Base-by-base conservation (phyloP, 2,113 vertebrate species). In the Oceanodroma tethys region DNA sequence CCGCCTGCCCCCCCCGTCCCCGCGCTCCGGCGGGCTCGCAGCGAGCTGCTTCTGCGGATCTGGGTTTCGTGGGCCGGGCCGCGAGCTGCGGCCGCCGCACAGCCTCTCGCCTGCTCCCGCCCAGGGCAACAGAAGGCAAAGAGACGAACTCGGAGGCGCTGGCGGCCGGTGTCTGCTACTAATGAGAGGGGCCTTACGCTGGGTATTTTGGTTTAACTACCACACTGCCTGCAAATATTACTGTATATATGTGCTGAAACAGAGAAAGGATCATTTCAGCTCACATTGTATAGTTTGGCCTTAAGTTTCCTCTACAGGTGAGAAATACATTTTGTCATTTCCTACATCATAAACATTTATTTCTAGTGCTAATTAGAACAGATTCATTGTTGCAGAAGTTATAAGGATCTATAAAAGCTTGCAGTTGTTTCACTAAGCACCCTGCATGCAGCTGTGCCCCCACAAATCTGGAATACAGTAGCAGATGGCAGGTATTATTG, bases 271-370 rank as follows among this genome's bases (percentile, higher is more conserved):
- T n/a, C 16, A 23, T 76, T 83, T 21, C 73, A 19, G 29, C 18
- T 47, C 92, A 9, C 16, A 0, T 36, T 8, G 36, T 26, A 22
- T 4, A 22, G n/a, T 53, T 62, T 86, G 62, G 81, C 71, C 75
- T 67, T 30, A 36, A 53, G 47, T 73, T 95, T 71, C 88, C 58
- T 84, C 78, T 55, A 6, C 1, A 4, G 84, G 82, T 78, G 88
- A 88, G 90, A 97, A 93, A 96, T 91, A 86, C 68, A 47, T 81
- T 96, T 84, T 96, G 92, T 90, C 93, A 86, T 93, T 90, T 78
- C 86, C 88, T 67, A 79, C 88, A 92, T 78, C 93, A 92, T 96
- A 96, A 95, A 84, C 87, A 47, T 95, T 95, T 94, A 87, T 88
- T 95, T 82, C 81, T 42, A 86, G 62, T 30, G 76, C 90, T 96